Evolutionary conservation across 1,140 invertebrate species (phyloP).

Genomic region (Drosophila tristis): DNA sequence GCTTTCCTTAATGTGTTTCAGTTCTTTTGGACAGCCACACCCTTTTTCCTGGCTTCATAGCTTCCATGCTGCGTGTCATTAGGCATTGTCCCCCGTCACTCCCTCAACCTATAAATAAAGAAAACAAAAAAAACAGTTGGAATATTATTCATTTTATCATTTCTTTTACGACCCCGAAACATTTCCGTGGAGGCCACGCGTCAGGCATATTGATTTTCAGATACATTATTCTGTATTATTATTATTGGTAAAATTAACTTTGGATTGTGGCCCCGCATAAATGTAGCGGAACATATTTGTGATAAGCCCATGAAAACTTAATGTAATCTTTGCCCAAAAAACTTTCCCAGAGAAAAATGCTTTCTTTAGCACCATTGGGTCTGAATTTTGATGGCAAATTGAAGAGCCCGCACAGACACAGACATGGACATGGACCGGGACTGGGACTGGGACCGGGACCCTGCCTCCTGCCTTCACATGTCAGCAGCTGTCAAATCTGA

Average conservation of each 20-base stretch:
- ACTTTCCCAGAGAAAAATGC: slow-evolving; percentile 34
- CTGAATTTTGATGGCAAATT: slow-evolving; percentile 28
- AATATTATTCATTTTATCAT: slow-evolving; percentile 32
- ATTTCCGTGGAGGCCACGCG: slow-evolving; percentile 47
- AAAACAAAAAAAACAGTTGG: slow-evolving; percentile 12
- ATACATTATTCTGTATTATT: background rate
- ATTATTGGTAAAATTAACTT: slow-evolving; percentile 54
- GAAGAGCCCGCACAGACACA: background rate
- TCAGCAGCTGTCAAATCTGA: slow-evolving; percentile 56
- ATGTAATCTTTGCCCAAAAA: slow-evolving; percentile 27
- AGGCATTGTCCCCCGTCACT: slow-evolving; percentile 29
- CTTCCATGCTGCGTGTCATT: slow-evolving; percentile 50
- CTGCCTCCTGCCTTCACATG: slow-evolving; percentile 28
- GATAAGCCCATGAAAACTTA: slow-evolving; percentile 14
- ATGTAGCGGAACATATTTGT: slow-evolving; percentile 21
- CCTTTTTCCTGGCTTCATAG: slow-evolving; percentile 29
- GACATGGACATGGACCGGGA: too few relatives aligned
- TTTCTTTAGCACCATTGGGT: slow-evolving; percentile 27
- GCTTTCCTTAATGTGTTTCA: slow-evolving; percentile 7
- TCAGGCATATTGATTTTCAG: slow-evolving; percentile 52
- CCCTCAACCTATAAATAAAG: background rate
- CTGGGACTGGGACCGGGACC: background rate
- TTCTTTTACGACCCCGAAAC: slow-evolving; percentile 44
- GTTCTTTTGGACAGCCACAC: slow-evolving; percentile 28
- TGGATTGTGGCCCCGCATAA: background rate